Evolutionary conservation across 2,113 vertebrate genomes (phyloP).

Genomic region (Stigmatopora nigra): DNA sequence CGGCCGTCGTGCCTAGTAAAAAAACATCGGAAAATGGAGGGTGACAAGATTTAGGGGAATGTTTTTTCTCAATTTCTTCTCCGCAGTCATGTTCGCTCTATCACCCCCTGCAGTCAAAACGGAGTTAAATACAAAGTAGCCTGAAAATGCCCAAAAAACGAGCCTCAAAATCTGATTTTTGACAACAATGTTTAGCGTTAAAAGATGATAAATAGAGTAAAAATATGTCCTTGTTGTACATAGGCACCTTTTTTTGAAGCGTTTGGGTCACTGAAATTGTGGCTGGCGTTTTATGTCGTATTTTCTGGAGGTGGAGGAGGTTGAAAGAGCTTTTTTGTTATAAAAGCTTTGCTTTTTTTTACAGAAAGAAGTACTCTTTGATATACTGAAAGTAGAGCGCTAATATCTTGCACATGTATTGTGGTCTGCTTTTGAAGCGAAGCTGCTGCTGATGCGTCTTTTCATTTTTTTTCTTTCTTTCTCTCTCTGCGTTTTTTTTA

Average conservation of each 20-base stretch:
- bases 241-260: too few relatives aligned
- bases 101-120: too few relatives aligned
- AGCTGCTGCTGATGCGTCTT: slow-evolving; percentile 20
- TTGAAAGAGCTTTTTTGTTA: slow-evolving; percentile 18
- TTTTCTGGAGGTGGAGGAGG: background rate
- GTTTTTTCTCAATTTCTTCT: too few relatives aligned
- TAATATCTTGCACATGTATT: slow-evolving; percentile 26
- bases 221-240: background rate
- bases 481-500: background rate
- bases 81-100: too few relatives aligned
- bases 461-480: background rate
- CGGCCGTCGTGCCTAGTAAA: background rate
- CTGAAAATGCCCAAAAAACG: too few relatives aligned
- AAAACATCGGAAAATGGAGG: background rate
- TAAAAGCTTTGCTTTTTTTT: slow-evolving; percentile 1
- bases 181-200: background rate
- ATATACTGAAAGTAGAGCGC: slow-evolving; percentile 22
- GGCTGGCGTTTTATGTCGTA: background rate
- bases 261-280: background rate
- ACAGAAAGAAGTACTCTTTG: slow-evolving; percentile 26
- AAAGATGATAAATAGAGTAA: background rate
- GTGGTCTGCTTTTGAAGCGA: slow-evolving; percentile 41
- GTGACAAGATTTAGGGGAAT: background rate
- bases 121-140: too few relatives aligned
- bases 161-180: background rate